Percentiles rank a stretch among this genome's conserved stretches.
Evolutionary conservation across 2,888 invertebrate species (phyloP).

Genomic region (Drosophila pseudotalamancana): DNA sequence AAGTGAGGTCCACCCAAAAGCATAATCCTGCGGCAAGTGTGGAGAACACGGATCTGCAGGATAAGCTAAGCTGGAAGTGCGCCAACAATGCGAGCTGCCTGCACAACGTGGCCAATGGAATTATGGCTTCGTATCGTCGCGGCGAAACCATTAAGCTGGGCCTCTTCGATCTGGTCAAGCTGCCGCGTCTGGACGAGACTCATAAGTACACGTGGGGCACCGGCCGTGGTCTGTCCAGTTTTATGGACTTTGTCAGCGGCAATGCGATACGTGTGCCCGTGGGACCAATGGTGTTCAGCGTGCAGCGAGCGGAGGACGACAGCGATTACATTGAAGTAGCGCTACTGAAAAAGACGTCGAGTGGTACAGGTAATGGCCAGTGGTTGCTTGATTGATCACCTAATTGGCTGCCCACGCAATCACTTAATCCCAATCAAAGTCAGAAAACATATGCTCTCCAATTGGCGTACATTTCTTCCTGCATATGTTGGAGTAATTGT

Average conservation of each 20-base stretch:
- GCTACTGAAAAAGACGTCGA: conserved; percentile 79
- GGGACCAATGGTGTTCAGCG: conserved; percentile 83
- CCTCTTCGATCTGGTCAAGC: conserved; percentile 86
- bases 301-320: conserved; percentile 83
- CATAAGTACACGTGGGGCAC: conserved; percentile 66
- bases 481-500: conserved; percentile 19
- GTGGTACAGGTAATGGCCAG: conserved; percentile 77
- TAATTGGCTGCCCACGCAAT: conserved; percentile 25
- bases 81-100: conserved; percentile 88
- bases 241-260: conserved; percentile 82
- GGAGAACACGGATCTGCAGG: conserved; percentile 77
- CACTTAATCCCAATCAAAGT: conserved; percentile 14
- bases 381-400: conserved; percentile 30
- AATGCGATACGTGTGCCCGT: conserved; percentile 83
- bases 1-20: conserved; percentile 1
- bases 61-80: conserved; percentile 85
- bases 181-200: conserved; percentile 74
- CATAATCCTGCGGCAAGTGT: conserved; percentile 19
- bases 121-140: conserved; percentile 85
- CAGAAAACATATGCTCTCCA: conserved; percentile 12
- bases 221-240: conserved; percentile 78
- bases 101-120: conserved; percentile 85
- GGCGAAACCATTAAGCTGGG: conserved; percentile 86
- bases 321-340: conserved; percentile 83
- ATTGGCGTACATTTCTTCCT: neutral